Conservation (phyloP, 35 echinoderm and acorn worm species). For the Strongylocentrotus purpuratus region DNA sequence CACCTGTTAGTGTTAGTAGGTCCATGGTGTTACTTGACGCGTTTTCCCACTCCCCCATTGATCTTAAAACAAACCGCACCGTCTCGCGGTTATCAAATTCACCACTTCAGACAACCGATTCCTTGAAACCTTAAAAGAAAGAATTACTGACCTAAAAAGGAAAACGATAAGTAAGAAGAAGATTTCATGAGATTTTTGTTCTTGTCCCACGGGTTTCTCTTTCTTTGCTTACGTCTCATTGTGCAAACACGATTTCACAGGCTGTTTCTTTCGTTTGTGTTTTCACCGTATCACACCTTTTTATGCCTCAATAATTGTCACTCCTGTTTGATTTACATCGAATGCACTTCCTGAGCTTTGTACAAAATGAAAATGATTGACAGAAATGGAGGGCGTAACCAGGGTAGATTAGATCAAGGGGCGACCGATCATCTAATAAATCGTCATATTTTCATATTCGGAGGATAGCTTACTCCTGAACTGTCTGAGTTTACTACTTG, state of each 20-base stretch:
- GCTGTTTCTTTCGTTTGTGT: conserved; percentile 10
- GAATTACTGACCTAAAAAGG: not conserved
- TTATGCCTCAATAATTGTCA: conserved; percentile 4
- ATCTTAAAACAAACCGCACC: conserved; percentile 7
- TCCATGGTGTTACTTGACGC: conserved; percentile 1
- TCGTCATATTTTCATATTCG: too few relatives aligned
- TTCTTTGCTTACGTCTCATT: not conserved
- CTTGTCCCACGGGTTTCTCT: not conserved
- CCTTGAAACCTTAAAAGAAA: not conserved
- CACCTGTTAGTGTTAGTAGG: not conserved
- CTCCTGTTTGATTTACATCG: conserved; percentile 2
- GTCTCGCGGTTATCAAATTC: conserved; percentile 1
- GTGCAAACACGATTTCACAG: not conserved
- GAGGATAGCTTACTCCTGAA: too few relatives aligned
- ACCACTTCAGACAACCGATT: not conserved
- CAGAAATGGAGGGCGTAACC: not conserved
- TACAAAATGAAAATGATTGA: not conserved
- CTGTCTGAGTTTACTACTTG: too few relatives aligned
- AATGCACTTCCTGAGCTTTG: not conserved
- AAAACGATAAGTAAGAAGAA: not conserved
- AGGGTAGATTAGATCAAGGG: not conserved
- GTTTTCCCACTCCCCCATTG: not conserved
- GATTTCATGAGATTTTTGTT: not conserved
- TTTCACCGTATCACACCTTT: not conserved
- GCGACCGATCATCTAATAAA: too few relatives aligned